phyloP scores from a whole-genome alignment of 2,888 invertebrate species.

The Meghimatium bilineatum region DNA sequence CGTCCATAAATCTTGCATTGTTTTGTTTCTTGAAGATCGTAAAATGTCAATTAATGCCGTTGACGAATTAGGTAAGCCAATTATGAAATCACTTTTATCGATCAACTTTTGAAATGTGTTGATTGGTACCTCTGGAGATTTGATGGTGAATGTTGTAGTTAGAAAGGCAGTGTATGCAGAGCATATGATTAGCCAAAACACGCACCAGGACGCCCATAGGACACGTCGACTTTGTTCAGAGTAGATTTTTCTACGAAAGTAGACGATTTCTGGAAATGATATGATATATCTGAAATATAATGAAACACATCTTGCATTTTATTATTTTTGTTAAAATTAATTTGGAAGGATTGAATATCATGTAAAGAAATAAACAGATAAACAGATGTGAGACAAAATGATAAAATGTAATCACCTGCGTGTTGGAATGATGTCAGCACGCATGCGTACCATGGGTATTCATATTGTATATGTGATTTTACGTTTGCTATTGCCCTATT shows the following conservation, averaged over 20 bases:
- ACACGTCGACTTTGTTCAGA: conserved; percentile 17
- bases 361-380: conserved; percentile 22
- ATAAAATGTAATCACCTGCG: too few relatives aligned
- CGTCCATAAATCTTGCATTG: background rate
- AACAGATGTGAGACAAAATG: background rate
- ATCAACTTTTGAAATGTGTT: background rate
- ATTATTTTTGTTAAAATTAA: background rate
- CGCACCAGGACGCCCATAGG: conserved; percentile 12
- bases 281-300: background rate
- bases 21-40: background rate
- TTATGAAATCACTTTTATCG: background rate
- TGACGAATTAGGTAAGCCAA: background rate
- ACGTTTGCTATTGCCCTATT: too few relatives aligned
- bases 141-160: conserved; percentile 13
- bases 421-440: too few relatives aligned
- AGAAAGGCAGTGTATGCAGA: conserved; percentile 28
- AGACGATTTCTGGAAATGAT: conserved; percentile 10
- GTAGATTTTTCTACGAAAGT: background rate
- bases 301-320: too few relatives aligned
- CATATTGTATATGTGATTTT: too few relatives aligned
- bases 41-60: background rate
- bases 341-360: conserved; percentile 7
- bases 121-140: background rate
- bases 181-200: conserved; percentile 25
- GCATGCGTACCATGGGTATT: too few relatives aligned